phyloP scores from a whole-genome alignment of 2,113 vertebrate species.

The Oryzias curvinotus region DNA sequence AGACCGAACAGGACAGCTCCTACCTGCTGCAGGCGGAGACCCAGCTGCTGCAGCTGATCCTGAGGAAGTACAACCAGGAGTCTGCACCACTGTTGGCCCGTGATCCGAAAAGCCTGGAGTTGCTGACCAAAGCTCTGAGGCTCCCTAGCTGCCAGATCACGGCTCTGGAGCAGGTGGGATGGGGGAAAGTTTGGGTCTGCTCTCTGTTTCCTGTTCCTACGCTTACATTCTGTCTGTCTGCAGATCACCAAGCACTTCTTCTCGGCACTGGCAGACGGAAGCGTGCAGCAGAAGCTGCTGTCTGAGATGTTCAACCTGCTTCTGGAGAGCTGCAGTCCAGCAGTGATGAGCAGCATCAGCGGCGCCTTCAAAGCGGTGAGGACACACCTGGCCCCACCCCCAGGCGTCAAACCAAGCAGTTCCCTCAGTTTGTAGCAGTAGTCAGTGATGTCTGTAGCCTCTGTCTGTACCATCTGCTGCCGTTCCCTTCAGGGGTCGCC shows the following conservation, averaged over 20 bases:
- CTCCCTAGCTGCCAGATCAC: slow-evolving; percentile 77
- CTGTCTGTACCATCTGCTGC: no score
- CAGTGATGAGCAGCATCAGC: slow-evolving; percentile 79
- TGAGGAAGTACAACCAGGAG: slow-evolving; percentile 85
- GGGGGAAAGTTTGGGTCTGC: neutral
- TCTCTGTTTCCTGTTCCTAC: no score
- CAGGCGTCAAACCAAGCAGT: no score
- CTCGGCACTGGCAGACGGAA: slow-evolving; percentile 78
- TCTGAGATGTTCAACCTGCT: slow-evolving; percentile 86
- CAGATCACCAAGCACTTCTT: slow-evolving; percentile 93
- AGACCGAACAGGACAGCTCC: slow-evolving; percentile 71
- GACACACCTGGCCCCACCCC: neutral
- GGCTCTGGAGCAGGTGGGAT: slow-evolving; percentile 87
- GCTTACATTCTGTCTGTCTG: neutral
- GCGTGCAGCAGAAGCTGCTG: slow-evolving; percentile 86
- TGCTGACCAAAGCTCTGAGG: slow-evolving; percentile 83
- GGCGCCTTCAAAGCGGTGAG: slow-evolving; percentile 90
- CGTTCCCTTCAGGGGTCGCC: no score
- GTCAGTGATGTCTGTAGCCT: no score
- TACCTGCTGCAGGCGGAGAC: slow-evolving; percentile 80
- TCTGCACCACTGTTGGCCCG: slow-evolving; percentile 83
- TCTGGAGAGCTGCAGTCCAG: slow-evolving; percentile 77
- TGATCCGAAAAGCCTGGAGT: slow-evolving; percentile 80
- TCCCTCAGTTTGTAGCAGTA: no score
- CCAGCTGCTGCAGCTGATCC: slow-evolving; percentile 78